Evolutionary conservation across 2,888 invertebrate genomes (phyloP).

Genomic region (Metalampra italica): DNA sequence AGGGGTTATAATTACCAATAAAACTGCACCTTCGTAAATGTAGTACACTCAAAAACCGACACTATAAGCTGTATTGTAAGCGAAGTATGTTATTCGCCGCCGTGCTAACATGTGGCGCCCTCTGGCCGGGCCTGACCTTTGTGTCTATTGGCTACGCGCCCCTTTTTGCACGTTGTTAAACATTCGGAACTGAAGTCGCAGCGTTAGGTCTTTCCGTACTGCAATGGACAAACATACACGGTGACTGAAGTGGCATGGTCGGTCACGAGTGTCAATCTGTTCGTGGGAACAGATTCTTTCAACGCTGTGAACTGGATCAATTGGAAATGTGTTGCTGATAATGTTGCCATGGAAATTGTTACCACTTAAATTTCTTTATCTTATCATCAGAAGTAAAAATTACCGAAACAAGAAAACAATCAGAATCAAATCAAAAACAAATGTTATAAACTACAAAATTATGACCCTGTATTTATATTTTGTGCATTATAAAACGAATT

Average conservation of each 20-base stretch:
- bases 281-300: not conserved
- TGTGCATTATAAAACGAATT: too few relatives aligned
- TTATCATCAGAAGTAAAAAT: too few relatives aligned
- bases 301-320: slow-evolving; percentile 11
- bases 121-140: slow-evolving; percentile 53
- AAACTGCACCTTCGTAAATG: slow-evolving; percentile 61
- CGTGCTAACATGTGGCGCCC: slow-evolving; percentile 63
- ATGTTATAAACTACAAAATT: too few relatives aligned
- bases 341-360: too few relatives aligned
- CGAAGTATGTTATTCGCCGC: slow-evolving; percentile 65
- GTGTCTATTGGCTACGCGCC: slow-evolving; percentile 88
- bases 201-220: slow-evolving; percentile 98
- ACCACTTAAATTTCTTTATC: too few relatives aligned
- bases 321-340: not conserved
- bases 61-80: slow-evolving; percentile 58
- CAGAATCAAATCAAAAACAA: too few relatives aligned
- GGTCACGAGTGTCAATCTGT: not conserved
- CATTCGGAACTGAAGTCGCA: slow-evolving; percentile 97
- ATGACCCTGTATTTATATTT: too few relatives aligned
- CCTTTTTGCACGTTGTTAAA: slow-evolving; percentile 94
- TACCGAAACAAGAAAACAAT: too few relatives aligned
- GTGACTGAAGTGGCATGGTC: slow-evolving; percentile 1
- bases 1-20: slow-evolving; percentile 22
- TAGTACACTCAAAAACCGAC: slow-evolving; percentile 52
- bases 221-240: slow-evolving; percentile 79